Conservation (phyloP, 2,888 invertebrate species). For the Teleiodes luculella region DNA sequence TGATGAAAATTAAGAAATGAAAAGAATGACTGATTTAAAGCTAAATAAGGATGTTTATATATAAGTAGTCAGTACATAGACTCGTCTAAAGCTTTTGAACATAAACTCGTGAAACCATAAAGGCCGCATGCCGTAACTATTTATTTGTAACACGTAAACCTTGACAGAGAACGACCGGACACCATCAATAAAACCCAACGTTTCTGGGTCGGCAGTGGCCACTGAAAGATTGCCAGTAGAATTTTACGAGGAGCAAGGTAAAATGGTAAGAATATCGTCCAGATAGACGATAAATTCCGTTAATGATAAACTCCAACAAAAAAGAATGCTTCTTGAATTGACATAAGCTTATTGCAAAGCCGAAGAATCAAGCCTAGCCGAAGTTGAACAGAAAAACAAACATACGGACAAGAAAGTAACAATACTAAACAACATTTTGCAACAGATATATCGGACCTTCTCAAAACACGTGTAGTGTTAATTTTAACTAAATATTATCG, state of each 20-base stretch:
- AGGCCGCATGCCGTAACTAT: not conserved
- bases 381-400: no score
- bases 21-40: no score
- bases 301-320: no score
- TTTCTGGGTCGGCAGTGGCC: slow-evolving; percentile 9
- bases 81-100: not conserved
- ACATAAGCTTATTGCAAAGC: no score
- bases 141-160: slow-evolving; percentile 23
- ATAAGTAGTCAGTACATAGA: not conserved
- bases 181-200: slow-evolving; percentile 16
- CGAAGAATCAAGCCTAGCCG: no score
- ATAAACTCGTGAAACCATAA: not conserved
- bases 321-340: no score
- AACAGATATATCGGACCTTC: no score
- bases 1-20: no score
- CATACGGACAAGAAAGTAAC: no score
- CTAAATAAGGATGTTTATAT: no score
- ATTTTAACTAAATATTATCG: no score
- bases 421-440: no score
- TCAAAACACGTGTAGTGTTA: not conserved
- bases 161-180: slow-evolving; percentile 23
- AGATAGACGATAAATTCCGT: not conserved
- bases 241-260: not conserved
- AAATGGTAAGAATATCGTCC: not conserved
- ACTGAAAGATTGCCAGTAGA: not conserved